Evolutionary conservation across 2,113 vertebrate species (phyloP).

Genomic region (Heterotilapia buettikoferi): DNA sequence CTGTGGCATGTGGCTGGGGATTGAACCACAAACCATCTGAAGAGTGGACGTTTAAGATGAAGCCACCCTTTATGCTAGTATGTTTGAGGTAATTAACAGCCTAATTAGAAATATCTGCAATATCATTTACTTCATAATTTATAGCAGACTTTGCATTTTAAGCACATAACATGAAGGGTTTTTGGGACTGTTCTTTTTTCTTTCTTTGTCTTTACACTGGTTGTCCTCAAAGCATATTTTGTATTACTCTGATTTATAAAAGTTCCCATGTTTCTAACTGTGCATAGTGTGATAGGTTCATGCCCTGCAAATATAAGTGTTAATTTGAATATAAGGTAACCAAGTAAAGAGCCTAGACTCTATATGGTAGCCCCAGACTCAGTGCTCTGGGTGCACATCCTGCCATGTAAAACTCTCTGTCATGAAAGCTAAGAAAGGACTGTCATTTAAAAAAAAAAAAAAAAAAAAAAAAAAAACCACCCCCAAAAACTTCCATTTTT

Average conservation of each 20-base stretch:
- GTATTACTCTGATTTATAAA: not conserved
- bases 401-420: slow-evolving; percentile 30
- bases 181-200: not conserved
- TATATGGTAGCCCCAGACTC: slow-evolving; percentile 17
- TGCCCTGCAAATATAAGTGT: slow-evolving; percentile 45
- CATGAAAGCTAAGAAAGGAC: slow-evolving; percentile 24
- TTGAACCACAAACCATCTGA: not conserved
- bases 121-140: not conserved
- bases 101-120: not conserved
- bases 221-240: not conserved
- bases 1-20: not conserved
- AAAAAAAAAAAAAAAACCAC: rapidly evolving
- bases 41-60: not conserved
- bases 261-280: not conserved
- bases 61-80: not conserved
- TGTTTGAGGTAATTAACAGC: not conserved
- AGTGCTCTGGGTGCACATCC: slow-evolving; percentile 34
- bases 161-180: not conserved
- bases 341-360: slow-evolving; percentile 6
- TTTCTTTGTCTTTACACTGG: not conserved
- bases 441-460: not conserved
- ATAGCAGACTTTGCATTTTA: not conserved
- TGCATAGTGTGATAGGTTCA: slow-evolving; percentile 24
- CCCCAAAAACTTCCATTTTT: no score
- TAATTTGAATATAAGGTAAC: not conserved